phyloP scores from a whole-genome alignment of 1,140 invertebrate species.

The Apis cerana region DNA sequence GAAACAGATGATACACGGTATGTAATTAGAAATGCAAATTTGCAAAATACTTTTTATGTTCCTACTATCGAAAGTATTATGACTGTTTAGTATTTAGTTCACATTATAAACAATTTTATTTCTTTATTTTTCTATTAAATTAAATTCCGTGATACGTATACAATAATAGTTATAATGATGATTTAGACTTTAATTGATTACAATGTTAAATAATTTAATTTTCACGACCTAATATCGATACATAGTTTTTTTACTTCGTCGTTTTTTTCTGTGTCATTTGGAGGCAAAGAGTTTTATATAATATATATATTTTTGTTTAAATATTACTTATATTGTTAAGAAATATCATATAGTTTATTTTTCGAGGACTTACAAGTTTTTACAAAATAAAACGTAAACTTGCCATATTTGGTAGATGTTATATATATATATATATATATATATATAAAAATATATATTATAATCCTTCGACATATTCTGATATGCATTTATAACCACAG shows the following conservation, averaged over 20 bases:
- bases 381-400: conserved; percentile 58
- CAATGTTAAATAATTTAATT: conserved; percentile 24
- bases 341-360: conserved; percentile 62
- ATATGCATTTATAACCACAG: conserved; percentile 46
- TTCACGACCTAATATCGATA: neutral
- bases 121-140: neutral
- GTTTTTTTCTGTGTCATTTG: neutral
- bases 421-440: conserved; percentile 41
- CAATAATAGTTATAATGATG: neutral
- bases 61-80: conserved; percentile 46
- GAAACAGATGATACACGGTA: neutral
- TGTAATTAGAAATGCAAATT: conserved; percentile 11
- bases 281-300: conserved; percentile 39
- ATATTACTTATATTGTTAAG: conserved; percentile 57
- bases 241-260: conserved; percentile 4
- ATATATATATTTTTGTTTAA: conserved; percentile 45
- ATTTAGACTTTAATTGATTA: neutral
- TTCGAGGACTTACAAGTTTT: conserved; percentile 54
- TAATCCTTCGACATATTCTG: conserved; percentile 45
- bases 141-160: neutral
- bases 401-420: conserved; percentile 47
- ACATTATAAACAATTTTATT: neutral
- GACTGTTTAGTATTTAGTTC: conserved; percentile 26
- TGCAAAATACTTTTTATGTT: conserved; percentile 34
- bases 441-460: conserved; percentile 29